Conservation (phyloP, 2,797 vertebrate species). For the Catharus ustulatus region DNA sequence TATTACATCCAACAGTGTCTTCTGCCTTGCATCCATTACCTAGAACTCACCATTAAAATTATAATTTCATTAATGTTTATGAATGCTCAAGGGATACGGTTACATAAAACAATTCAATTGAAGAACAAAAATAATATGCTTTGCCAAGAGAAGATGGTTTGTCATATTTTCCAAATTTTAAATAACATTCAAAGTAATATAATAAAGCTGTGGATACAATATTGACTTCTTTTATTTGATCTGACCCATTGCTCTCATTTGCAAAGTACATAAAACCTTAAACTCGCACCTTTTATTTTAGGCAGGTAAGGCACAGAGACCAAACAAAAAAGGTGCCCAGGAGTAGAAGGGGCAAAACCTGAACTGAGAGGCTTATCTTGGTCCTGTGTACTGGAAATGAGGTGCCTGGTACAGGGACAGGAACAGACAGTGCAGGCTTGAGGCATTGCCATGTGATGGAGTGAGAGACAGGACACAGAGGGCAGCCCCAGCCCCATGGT, state of each 20-base stretch:
- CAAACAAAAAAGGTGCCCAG: neutral
- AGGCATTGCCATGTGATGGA: rapidly evolving
- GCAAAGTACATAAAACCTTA: neutral
- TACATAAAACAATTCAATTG: conserved; percentile 28
- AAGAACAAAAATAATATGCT: neutral
- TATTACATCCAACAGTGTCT: conserved; percentile 78
- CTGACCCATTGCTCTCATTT: neutral
- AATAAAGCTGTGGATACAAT: neutral
- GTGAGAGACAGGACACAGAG: neutral
- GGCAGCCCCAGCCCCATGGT: rapidly evolving
- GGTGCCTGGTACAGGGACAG: neutral
- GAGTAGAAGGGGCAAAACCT: neutral
- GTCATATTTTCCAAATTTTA: neutral
- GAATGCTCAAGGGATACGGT: neutral
- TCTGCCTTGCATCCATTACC: conserved; percentile 81
- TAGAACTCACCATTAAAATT: conserved; percentile 66
- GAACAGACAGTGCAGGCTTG: neutral
- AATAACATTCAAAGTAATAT: neutral
- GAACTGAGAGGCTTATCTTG: neutral
- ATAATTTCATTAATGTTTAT: conserved; percentile 11
- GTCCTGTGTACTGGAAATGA: neutral
- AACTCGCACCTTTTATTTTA: neutral
- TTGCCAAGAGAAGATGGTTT: neutral
- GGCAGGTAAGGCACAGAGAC: neutral
- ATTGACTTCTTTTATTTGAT: neutral